Base-by-base conservation (phyloP, 2,797 vertebrate genomes). In the Danio jaintianensis region DNA sequence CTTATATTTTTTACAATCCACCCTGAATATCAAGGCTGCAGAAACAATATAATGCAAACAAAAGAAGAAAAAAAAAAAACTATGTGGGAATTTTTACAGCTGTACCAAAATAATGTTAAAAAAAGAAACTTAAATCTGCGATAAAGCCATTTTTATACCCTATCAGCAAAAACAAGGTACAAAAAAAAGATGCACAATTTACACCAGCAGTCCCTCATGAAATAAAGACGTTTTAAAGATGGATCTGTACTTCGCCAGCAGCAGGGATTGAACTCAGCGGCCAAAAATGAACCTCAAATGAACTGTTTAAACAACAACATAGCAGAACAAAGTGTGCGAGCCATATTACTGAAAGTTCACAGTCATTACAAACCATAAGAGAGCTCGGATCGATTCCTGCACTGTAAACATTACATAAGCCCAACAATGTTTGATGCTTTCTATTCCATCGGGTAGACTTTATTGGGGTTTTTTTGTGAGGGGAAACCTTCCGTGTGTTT, bases 21-120 rank as follows among this genome's bases (percentile, higher is more conserved):
- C 88, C 88, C 88, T 90, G 88, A 90, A 90, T 90, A 89, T 90
- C 89, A 90, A 90, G 87, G 88, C 85, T 89, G 85, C 88, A 88
- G 84, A 82, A 90, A 90, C 88, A 89, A 87, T 85, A 87, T 84
- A 83, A 87, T 85, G 84, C 84, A 87, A 88, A 86, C 82, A 82
- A 87, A 86, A 79, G 59, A 78, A 81, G 11, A 64, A 85, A 58
- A 83, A 82, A 83, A 75, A 83, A 81, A 81, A 75, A 64, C 56
- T 48, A 80, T 78, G 83, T 88, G 86, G 83, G 84, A 87, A 85
- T 88, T 84, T 89, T 87, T 87, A 90, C 88, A 89, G 87, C 85
- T 84, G 89, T 89, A 88, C 87, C 87, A 87, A 88, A 88, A 86
- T 85, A 84, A 29, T 29, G 29, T 29, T 29, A 29, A 78, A 87